Base-by-base conservation (phyloP, 2,888 invertebrate species). In the Hecatera dysodea region DNA sequence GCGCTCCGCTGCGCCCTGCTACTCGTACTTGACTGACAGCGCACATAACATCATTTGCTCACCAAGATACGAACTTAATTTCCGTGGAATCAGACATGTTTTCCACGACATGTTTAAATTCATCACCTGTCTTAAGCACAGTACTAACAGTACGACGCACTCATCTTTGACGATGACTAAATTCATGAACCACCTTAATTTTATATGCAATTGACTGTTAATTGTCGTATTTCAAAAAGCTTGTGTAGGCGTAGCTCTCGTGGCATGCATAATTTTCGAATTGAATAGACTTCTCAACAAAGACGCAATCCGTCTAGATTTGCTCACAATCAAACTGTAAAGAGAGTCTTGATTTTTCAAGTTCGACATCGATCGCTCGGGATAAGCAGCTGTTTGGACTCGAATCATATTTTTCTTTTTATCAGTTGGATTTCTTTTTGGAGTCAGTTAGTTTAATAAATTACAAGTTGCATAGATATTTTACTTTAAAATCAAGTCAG, bases 1-100 rank as follows among this genome's bases (percentile, higher is more conserved):
- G 88, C 94, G 95, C 92, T 93, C 86, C 88, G 94, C 88, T 94
- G 94, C 89, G 78, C 86, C 81, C 70, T 75, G 75, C 62, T 73
- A 87, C 86, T 88, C n/a, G n/a, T n/a, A n/a, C n/a, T n/a, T n/a
- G n/a, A n/a, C n/a, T 86, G 86, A 78, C 87, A 86, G 80, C 78
- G 80, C 85, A 82, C 81, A 78, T 73, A 85, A 86, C 84, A 90
- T 84, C 83, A 80, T 87, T 91, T 89, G 85, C 85, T 86, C 85
- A 81, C 83, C 83, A 62, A 75, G 61, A 73, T 75, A 70, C 78
- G 39, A 65, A 69, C 62, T 67, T 75, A n/a, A 74, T 83, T 64
- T 76, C 61, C 59, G 55, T 56, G 22, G 68, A 67, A 78, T 70
- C 74, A 75, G 39, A 56, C 64, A 67, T 48, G 50, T 53, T 69